phyloP scores from a whole-genome alignment of 2,888 invertebrate genomes.

The Agonopterix heracliana region DNA sequence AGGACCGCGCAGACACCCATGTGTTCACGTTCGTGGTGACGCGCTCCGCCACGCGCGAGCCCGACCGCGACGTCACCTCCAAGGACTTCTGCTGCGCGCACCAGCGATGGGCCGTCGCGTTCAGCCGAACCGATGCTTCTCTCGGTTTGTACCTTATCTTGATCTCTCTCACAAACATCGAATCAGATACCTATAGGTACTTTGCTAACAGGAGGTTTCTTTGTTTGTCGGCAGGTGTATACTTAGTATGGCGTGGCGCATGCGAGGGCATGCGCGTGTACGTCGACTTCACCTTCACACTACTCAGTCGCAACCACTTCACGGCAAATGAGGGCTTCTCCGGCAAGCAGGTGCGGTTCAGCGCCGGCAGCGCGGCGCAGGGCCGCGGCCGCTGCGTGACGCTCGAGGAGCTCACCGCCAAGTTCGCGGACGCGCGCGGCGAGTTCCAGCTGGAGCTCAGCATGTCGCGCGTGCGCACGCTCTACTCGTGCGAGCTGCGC shows the following conservation, averaged over 20 bases:
- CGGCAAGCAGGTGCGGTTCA: slow-evolving; percentile 83
- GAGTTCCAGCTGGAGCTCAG: slow-evolving; percentile 88
- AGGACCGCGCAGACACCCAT: slow-evolving; percentile 88
- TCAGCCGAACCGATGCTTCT: slow-evolving; percentile 85
- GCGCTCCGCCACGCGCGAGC: slow-evolving; percentile 84
- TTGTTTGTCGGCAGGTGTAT: slow-evolving; percentile 78
- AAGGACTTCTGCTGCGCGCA: slow-evolving; percentile 89
- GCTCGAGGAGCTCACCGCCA: slow-evolving; percentile 80
- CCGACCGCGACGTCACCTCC: slow-evolving; percentile 86
- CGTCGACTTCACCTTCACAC: slow-evolving; percentile 87
- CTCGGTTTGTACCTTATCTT: slow-evolving; percentile 45
- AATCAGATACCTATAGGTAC: background rate
- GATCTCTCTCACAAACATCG: background rate
- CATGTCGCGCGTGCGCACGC: slow-evolving; percentile 83
- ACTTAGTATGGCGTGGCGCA: slow-evolving; percentile 85
- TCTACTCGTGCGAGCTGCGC: slow-evolving; percentile 83
- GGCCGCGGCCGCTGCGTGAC: slow-evolving; percentile 84
- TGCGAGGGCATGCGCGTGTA: slow-evolving; percentile 85
- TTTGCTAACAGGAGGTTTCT: background rate
- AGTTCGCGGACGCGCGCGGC: slow-evolving; percentile 87
- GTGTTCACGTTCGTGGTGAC: slow-evolving; percentile 91
- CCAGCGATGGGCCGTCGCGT: slow-evolving; percentile 88
- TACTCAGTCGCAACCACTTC: slow-evolving; percentile 88
- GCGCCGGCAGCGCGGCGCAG: slow-evolving; percentile 82
- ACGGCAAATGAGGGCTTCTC: slow-evolving; percentile 88